phyloP scores from a whole-genome alignment of 53 echinoderm and acorn worm species.

The Astropecten irregularis region DNA sequence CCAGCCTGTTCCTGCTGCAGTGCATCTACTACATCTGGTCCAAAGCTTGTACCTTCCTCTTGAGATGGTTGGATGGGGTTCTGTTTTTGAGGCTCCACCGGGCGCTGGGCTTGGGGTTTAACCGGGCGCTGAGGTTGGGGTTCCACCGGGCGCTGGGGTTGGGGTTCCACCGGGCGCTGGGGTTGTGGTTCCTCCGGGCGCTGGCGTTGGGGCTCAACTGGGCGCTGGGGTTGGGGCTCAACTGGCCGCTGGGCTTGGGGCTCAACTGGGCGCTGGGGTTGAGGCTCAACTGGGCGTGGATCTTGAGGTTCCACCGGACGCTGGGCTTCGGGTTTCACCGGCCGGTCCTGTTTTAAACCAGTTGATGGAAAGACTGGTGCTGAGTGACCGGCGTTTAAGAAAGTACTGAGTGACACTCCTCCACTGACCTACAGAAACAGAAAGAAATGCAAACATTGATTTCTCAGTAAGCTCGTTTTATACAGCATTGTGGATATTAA shows the following conservation, averaged over 20 bases:
- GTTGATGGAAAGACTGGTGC: conserved; percentile 43
- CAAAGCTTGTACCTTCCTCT: background rate
- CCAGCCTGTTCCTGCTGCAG: background rate
- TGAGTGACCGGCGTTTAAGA: conserved; percentile 17
- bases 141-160: too few species aligned
- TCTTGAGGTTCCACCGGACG: background rate
- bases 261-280: too few species aligned
- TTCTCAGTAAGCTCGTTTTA: too few species aligned
- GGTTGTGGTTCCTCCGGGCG: too few species aligned
- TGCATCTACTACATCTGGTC: too few species aligned
- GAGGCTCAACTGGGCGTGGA: too few species aligned
- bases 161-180: too few species aligned
- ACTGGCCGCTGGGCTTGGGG: background rate
- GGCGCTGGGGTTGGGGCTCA: background rate
- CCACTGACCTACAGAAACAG: conserved; percentile 22
- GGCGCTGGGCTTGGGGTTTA: background rate
- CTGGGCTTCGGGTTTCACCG: background rate
- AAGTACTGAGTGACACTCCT: conserved; percentile 44
- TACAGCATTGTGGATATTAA: too few species aligned
- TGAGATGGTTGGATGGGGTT: background rate
- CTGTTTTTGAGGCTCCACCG: background rate
- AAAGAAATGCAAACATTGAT: too few species aligned
- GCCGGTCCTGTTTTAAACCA: background rate
- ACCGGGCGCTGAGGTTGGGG: too few species aligned
- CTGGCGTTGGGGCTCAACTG: background rate